These are phyloP conservation scores for Trissoscelio sp. DNA, from an alignment of 2,888 invertebrate species.

Conservation along the genomic window DNA sequence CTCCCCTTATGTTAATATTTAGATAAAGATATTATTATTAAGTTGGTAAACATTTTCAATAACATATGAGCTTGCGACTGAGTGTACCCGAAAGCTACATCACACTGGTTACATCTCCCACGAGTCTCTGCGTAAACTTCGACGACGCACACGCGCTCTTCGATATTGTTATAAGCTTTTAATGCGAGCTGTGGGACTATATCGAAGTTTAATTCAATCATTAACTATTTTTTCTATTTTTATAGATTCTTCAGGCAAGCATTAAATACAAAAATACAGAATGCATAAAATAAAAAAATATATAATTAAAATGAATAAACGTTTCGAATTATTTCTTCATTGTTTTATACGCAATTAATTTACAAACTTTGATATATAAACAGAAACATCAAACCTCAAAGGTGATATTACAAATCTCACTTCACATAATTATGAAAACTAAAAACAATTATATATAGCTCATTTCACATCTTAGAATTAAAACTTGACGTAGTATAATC, in stretches of 20 bases:
- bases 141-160: slow-evolving; percentile 72
- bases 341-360: slow-evolving; percentile 31
- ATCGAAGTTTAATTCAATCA: not conserved
- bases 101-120: slow-evolving; percentile 59
- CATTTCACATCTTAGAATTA: too few relatives aligned
- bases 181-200: slow-evolving; percentile 11
- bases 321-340: not conserved
- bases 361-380: slow-evolving; percentile 12
- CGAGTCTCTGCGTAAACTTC: slow-evolving; percentile 45
- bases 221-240: not conserved
- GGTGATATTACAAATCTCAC: not conserved
- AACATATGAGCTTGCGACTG: slow-evolving; percentile 58
- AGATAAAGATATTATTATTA: too few relatives aligned
- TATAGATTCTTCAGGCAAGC: not conserved
- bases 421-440: slow-evolving; percentile 1
- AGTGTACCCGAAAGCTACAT: slow-evolving; percentile 53
- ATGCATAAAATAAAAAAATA: too few relatives aligned
- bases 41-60: too few relatives aligned
- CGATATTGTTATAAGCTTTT: slow-evolving; percentile 39
- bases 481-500: too few relatives aligned
- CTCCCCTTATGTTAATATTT: too few relatives aligned
- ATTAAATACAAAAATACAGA: not conserved
- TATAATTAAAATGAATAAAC: too few relatives aligned
- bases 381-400: not conserved
- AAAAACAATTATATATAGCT: not conserved